These are phyloP conservation scores for Gambusia yucatana DNA, from an alignment of 2,797 vertebrate genomes.

Conservation along the genomic window DNA sequence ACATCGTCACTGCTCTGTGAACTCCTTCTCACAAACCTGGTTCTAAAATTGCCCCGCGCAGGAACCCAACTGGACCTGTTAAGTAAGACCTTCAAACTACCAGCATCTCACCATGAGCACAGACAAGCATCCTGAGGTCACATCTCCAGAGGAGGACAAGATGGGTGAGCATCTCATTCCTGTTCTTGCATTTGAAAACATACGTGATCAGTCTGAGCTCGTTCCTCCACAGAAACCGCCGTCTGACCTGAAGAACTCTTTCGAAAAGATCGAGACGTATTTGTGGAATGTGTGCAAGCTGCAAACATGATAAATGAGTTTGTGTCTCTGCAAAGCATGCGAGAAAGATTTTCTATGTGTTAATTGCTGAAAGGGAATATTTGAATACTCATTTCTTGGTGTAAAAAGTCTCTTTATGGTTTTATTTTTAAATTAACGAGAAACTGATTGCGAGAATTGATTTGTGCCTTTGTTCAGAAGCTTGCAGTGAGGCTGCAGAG, in stretches of 20 bases:
- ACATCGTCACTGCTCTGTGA: neutral
- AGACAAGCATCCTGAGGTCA: constrained; percentile 50
- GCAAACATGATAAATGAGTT: neutral
- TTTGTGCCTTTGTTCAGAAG: constrained; percentile 50
- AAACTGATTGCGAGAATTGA: constrained; percentile 2
- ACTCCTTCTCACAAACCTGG: neutral
- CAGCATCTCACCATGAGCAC: constrained; percentile 55
- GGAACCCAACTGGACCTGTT: neutral
- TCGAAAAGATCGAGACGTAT: constrained; percentile 6
- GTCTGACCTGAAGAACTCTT: constrained; percentile 8
- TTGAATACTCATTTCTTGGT: neutral
- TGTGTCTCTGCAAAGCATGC: neutral
- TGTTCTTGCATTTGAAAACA: neutral
- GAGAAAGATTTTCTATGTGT: neutral
- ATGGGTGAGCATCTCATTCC: constrained; percentile 67
- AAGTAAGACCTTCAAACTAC: neutral
- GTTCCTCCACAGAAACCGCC: constrained; percentile 15
- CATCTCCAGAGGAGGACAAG: constrained; percentile 36
- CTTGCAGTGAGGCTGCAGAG: constrained; percentile 46
- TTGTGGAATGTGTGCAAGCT: constrained; percentile 6
- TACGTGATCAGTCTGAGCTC: constrained; percentile 15
- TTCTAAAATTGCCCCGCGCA: neutral
- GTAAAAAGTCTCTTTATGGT: no score
- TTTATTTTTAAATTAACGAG: neutral
- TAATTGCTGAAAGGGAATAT: neutral